Evolutionary conservation across 37 sponge, comb jelly and placozoan genomes (phyloP), one percentile per base, ranked within the genome.

Genomic region (Crambe crambe): DNA sequence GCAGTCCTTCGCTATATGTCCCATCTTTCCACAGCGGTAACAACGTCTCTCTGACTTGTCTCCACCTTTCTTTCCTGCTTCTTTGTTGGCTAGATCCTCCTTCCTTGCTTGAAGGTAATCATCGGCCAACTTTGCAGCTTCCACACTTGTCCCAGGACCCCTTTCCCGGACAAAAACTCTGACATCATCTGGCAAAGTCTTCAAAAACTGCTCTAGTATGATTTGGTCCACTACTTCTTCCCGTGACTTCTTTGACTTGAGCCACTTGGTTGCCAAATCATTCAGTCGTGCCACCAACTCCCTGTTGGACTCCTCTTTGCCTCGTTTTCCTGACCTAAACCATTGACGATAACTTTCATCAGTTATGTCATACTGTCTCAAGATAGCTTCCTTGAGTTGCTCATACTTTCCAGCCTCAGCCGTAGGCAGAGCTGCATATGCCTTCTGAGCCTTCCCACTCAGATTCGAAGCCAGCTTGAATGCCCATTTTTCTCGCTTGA

Each of bases 191-290:
- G 81, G 81, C 35, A 87, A 8, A 0, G 62, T 47, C 18, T 67
- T 40, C 23, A 80, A 31, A n/a, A 87, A 61, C 58, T 87, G 81
- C 59, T 87, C 81, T 44, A 62, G 15, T 0, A 73, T 67, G 10
- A 87, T 39, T 44, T 32, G 17, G 17, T 86, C 75, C n/a, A 30
- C 26, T 17, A 79, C 34, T 0, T 71, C 75, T 23, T 72, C 68
- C 12, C 31, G 38, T 9, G 47, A 29, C 43, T 32, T 44, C 22
- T 54, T 42, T 29, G 20, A 31, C 62, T 42, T 72, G 20, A 61
- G 25, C 87, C 87, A 87, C 47, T 80, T 80, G 23, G 6, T 17
- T 20, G 56, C 20, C 47, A 80, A 15, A 37, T 80, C 87, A n/a
- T 42, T 37, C 5, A 76, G 31, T 18, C 71, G 25, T 2, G 56